Percentiles rank a stretch among this genome's conserved stretches.
phyloP scores from a whole-genome alignment of 2,888 invertebrate species.

The Napeogenes inachia region DNA sequence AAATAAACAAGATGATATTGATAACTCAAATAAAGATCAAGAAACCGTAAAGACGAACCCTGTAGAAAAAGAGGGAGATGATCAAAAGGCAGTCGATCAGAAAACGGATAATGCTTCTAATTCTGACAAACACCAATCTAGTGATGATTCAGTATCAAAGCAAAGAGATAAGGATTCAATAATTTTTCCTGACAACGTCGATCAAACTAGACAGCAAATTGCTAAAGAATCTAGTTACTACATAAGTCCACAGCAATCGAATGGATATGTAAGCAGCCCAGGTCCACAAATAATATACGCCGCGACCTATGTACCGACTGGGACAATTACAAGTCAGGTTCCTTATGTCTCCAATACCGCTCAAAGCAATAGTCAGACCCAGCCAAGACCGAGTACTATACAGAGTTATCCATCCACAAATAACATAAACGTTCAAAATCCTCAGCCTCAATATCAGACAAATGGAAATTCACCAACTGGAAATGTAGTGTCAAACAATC shows the following conservation, averaged over 20 bases:
- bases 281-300: slow-evolving; percentile 21
- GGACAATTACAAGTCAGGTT: neutral
- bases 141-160: neutral
- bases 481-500: slow-evolving; percentile 15
- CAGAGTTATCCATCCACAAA: slow-evolving; percentile 9
- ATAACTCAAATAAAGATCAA: neutral
- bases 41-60: neutral
- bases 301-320: slow-evolving; percentile 15
- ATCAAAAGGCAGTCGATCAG: neutral
- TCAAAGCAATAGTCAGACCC: neutral
- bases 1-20: neutral
- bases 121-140: neutral
- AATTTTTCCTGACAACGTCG: slow-evolving; percentile 13
- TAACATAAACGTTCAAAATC: slow-evolving; percentile 6
- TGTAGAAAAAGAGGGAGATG: neutral
- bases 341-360: slow-evolving; percentile 5
- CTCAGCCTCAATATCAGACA: slow-evolving; percentile 3
- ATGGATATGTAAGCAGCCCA: slow-evolving; percentile 1
- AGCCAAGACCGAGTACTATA: slow-evolving; percentile 6
- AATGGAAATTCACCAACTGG: slow-evolving; percentile 6
- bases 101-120: neutral
- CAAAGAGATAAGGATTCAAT: slow-evolving; percentile 12
- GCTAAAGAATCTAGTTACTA: slow-evolving; percentile 6
- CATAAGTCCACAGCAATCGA: slow-evolving; percentile 7
- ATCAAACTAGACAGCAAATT: slow-evolving; percentile 8